These are phyloP conservation scores for Apomyelois bistriatella DNA, from an alignment of 2,888 invertebrate genomes.

Conservation along the genomic window DNA sequence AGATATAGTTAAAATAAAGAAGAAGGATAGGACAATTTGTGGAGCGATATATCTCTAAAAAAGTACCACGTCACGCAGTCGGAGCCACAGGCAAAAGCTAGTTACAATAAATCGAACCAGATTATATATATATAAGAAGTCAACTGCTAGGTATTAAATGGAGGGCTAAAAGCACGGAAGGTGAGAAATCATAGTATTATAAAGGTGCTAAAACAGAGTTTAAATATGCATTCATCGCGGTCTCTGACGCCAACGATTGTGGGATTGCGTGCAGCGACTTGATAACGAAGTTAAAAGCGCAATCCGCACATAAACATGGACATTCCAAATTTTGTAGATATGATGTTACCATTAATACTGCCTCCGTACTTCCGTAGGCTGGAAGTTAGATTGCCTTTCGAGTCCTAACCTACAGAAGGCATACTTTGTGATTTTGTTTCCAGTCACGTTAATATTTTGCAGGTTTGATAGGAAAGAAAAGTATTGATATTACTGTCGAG, in stretches of 20 bases:
- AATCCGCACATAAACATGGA: constrained; percentile 45
- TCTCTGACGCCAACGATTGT: constrained; percentile 47
- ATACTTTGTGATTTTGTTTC: no score
- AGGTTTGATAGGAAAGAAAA: no score
- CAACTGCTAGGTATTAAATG: constrained; percentile 35
- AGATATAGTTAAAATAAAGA: no score
- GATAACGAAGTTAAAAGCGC: constrained; percentile 62
- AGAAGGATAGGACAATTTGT: no score
- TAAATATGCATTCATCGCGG: constrained; percentile 61
- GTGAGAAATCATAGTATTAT: constrained; percentile 42
- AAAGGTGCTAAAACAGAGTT: constrained; percentile 62
- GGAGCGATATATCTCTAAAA: no score
- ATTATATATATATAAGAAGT: constrained; percentile 27
- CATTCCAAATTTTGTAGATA: constrained; percentile 25
- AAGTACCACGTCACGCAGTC: not conserved
- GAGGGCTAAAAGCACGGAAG: constrained; percentile 42
- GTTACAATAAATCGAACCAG: not conserved
- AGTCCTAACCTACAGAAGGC: no score
- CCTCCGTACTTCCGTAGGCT: no score
- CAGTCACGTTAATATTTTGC: no score
- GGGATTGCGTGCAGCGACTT: constrained; percentile 64
- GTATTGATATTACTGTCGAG: no score
- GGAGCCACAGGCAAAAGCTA: no score
- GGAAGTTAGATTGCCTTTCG: no score
- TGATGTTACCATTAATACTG: no score